Evolutionary conservation across 2,113 vertebrate species (phyloP).

Genomic region (Clarias gariepinus): DNA sequence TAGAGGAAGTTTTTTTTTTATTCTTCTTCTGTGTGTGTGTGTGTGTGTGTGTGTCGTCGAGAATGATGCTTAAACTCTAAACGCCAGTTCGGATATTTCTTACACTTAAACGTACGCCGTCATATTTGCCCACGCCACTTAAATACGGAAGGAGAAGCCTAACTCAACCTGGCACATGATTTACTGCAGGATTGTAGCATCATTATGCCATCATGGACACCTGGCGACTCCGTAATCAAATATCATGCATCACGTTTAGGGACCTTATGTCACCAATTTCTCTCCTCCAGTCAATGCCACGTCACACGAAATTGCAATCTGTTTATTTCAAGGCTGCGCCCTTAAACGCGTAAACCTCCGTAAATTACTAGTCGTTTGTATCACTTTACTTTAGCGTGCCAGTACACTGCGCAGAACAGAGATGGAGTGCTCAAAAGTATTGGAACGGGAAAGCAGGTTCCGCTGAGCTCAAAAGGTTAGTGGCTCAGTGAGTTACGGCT

Average conservation of each 20-base stretch:
- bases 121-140: neutral
- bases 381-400: neutral
- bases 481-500: too few relatives aligned
- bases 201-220: neutral
- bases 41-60: neutral
- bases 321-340: neutral
- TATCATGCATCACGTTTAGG: conserved; percentile 3
- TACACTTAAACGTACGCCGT: neutral
- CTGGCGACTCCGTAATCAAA: neutral
- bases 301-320: neutral
- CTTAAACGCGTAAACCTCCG: neutral
- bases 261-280: neutral
- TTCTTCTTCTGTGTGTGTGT: too few relatives aligned
- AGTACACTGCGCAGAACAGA: neutral
- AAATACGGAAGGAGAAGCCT: neutral
- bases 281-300: neutral
- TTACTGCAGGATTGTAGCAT: neutral
- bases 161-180: neutral
- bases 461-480: too few relatives aligned
- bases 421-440: neutral
- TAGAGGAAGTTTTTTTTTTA: too few relatives aligned
- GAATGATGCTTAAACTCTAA: neutral
- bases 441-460: neutral
- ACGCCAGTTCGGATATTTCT: neutral
- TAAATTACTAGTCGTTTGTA: neutral